Percentiles rank a stretch among this genome's conserved stretches.
Evolutionary conservation across 2,797 vertebrate species (phyloP).

Genomic region (Coreius guichenoti): DNA sequence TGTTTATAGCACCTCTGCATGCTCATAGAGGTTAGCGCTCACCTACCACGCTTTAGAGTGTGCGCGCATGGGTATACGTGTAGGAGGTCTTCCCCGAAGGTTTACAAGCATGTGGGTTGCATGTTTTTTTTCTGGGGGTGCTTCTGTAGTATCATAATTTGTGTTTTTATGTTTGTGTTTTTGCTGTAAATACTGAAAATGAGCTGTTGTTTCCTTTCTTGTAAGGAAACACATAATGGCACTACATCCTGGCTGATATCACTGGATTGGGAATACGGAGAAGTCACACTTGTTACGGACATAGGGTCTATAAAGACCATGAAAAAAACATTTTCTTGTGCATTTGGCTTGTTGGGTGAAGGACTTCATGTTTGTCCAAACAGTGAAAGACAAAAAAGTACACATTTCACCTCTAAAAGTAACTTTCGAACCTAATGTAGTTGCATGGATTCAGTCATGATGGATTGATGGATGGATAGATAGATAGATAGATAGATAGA

Average conservation of each 20-base stretch:
- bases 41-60: constrained; percentile 18
- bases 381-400: background rate
- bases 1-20: constrained; percentile 47
- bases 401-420: too few species aligned
- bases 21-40: constrained; percentile 43
- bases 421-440: too few species aligned
- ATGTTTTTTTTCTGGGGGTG: constrained; percentile 20
- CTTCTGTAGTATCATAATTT: constrained; percentile 22
- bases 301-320: background rate
- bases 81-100: constrained; percentile 45
- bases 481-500: too few species aligned
- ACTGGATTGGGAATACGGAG: background rate
- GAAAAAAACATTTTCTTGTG: background rate
- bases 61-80: constrained; percentile 12
- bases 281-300: background rate
- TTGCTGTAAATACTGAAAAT: constrained; percentile 7
- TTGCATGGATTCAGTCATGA: too few species aligned
- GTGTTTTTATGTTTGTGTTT: constrained; percentile 22
- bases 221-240: background rate
- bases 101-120: constrained; percentile 27
- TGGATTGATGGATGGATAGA: too few species aligned
- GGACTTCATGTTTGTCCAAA: background rate
- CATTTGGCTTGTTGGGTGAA: too few species aligned
- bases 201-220: background rate
- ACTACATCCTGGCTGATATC: background rate